phyloP scores from a whole-genome alignment of 2,797 vertebrate genomes.

The Paratrypauchen microcephalus region DNA sequence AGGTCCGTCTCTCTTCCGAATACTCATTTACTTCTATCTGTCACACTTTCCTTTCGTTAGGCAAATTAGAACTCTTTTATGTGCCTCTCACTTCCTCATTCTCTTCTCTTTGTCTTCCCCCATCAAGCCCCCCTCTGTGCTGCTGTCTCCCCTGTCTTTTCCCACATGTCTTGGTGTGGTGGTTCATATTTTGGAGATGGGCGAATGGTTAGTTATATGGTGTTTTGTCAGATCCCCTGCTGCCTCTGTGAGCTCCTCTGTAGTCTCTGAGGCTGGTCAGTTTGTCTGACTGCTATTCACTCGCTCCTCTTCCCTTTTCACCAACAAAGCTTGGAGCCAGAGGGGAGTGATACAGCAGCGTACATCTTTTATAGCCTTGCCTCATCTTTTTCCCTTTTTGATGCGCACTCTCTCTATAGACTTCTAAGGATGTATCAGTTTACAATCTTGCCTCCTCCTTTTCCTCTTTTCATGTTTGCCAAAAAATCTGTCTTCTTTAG shows the following conservation, averaged over 20 bases:
- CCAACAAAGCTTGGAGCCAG: constrained; percentile 47
- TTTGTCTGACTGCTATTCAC: constrained; percentile 44
- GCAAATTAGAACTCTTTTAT: constrained; percentile 70
- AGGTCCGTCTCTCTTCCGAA: constrained; percentile 36
- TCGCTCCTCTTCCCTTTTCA: constrained; percentile 34
- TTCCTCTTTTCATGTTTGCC: constrained; percentile 24
- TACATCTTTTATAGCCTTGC: constrained; percentile 52
- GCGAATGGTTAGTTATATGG: constrained; percentile 23
- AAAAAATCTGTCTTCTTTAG: not conserved
- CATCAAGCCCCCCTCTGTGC: constrained; percentile 55
- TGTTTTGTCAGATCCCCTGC: constrained; percentile 19
- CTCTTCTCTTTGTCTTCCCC: constrained; percentile 61
- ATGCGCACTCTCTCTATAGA: constrained; percentile 42
- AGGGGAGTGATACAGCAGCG: constrained; percentile 51
- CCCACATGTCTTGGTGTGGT: constrained; percentile 60
- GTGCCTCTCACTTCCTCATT: constrained; percentile 36
- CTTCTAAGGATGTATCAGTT: constrained; percentile 45
- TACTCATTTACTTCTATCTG: constrained; percentile 52
- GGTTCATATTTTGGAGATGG: constrained; percentile 29
- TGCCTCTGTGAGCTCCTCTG: constrained; percentile 32
- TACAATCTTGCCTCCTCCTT: constrained; percentile 38
- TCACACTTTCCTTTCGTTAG: constrained; percentile 60
- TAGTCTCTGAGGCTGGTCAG: constrained; percentile 42
- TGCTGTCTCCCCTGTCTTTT: constrained; percentile 52
- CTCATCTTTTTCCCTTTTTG: constrained; percentile 45